Base-by-base conservation (phyloP, 53 echinoderm and acorn worm genomes). In the Astropecten irregularis region DNA sequence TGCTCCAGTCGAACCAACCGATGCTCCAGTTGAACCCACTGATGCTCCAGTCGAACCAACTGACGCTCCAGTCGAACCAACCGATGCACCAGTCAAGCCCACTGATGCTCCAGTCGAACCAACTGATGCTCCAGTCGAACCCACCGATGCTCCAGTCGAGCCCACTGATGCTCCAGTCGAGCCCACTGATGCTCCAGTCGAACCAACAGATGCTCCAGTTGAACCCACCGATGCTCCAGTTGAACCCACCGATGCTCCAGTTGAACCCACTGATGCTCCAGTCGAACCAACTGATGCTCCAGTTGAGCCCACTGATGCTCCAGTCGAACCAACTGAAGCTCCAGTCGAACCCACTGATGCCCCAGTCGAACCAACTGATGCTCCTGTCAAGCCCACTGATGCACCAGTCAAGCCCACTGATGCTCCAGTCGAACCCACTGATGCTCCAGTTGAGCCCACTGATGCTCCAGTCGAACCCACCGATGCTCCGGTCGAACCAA, bases 41-140 rank as follows among this genome's bases (percentile, higher is more conserved):
- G 53, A 53, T 9, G 21, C 53, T 53, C 53, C 53, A 53, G 53
- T 53, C 21, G 53, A 18, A 53, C 53, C 53, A 53, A 53, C 53
- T 53, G 53, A 53, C 11, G 53, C 53, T 53, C 21, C 53, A 53
- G 19, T 53, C 16, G 53, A 18, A 53, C 53, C 53, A 14, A 53
- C 53, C 53, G 53, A 53, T 3, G 21, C 53, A 9, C 53, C 53
- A 53, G 53, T 53, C 16, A 18, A 53, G 21, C 53, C 53, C 3
- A 53, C 53, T 18, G 53, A 53, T 3, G 53, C 53, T 20, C 53
- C 21, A 40, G 21, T 40, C 3, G 6, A 19, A 5, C 19, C 40
- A 2, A 40, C 66, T 40, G 42, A 66, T 39, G 66, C 66, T 66
- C 42, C 66, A 20, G 42, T 66, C 19, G 40, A 40, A 66, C 66